Base-by-base conservation (phyloP, 1,140 invertebrate genomes). In the Ruditapes philippinarum region DNA sequence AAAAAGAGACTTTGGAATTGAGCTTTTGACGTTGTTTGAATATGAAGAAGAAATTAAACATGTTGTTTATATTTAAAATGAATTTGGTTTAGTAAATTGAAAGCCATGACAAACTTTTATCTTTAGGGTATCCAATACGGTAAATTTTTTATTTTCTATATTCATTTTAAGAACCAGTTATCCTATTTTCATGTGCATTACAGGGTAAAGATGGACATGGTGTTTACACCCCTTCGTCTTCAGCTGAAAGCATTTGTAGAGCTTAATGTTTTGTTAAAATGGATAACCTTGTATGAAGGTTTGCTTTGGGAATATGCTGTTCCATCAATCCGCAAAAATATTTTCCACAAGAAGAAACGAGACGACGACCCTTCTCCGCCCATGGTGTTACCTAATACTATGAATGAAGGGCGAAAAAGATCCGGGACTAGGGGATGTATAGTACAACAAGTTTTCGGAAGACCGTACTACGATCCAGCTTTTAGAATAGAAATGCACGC, bases 341-440 rank as follows among this genome's bases (percentile, higher is more conserved):
- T 70, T 40, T 40, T 70, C 31, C 33, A 17, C 2, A 70, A 36
- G 36, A n/a, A 70, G n/a, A 83, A 83, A 31, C 57, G 22, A 40
- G 38, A 83, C 12, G 62, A 83, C 22, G 80, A 83, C 38, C 60
- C 33, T 9, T 83, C 80, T 22, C 60, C 60, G 28, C 80, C 80
- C 0, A 22, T 14, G 11, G 14, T 83, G 7, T 12, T 68, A 40
- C 38, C 38, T 31, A 12, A 38, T 22, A 40, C 33, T 40, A 70
- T 36, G 4, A 33, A 70, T 28, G 36, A 40, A 36, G 68, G 17
- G 9, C 17, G 31, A 14, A 28, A 28, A 19, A 36, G 38, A 36
- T 70, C 38, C 33, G 38, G 33, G 12, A 7, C 33, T 9, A 33
- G 68, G 3, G 28, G 38, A 36, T 70, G 68, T 33, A 36, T 33